phyloP scores from a whole-genome alignment of 2,113 vertebrate genomes.

The Azemiops feae region DNA sequence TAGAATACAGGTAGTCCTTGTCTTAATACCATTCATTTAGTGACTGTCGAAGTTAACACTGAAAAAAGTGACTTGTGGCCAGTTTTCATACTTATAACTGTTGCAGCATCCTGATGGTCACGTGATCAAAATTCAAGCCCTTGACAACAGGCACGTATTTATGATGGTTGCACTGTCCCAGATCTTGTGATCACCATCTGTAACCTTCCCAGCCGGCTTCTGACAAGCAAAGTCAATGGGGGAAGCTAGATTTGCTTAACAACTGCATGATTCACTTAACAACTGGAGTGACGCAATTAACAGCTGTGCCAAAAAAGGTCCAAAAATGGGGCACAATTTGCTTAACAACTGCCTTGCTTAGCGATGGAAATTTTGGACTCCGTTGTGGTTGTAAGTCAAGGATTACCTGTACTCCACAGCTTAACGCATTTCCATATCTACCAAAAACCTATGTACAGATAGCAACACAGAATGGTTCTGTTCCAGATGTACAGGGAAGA shows the following conservation, averaged over 20 bases:
- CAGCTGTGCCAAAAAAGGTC: neutral
- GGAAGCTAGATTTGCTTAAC: neutral
- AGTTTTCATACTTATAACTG: neutral
- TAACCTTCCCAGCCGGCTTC: neutral
- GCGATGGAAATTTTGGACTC: neutral
- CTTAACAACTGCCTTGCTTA: neutral
- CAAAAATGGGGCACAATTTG: neutral
- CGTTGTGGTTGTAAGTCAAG: too few relatives aligned
- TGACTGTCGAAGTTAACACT: neutral
- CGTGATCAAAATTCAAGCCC: neutral
- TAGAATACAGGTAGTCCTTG: neutral
- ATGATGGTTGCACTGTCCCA: neutral
- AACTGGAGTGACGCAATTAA: neutral
- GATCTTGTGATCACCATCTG: neutral
- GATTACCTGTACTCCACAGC: neutral
- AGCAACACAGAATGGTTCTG: neutral
- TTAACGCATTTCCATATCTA: neutral
- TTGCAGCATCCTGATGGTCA: neutral
- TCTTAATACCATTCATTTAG: neutral
- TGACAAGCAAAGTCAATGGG: neutral
- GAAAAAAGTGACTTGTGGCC: neutral
- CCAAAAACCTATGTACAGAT: neutral
- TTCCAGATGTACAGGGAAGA: neutral
- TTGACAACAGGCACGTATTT: too few relatives aligned
- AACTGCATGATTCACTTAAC: neutral